Evolutionary conservation across 2,888 invertebrate species (phyloP), one percentile per base, ranked within the genome.

Genomic region (Amiota communis): DNA sequence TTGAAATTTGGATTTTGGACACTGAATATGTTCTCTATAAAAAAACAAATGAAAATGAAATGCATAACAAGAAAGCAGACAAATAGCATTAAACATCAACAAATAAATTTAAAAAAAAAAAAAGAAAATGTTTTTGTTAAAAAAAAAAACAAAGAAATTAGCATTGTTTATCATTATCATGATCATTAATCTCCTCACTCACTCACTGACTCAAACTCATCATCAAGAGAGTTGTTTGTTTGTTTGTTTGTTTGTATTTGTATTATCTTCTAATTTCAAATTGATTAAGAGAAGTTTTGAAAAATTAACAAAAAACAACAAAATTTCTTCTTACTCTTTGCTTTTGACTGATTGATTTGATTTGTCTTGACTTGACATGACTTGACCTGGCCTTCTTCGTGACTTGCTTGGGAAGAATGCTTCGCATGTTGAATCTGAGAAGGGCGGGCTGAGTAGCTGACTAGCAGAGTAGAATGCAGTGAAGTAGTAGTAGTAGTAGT

Each of bases 21-120:
- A 23, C 23, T 23, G 23, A 23, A 23, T 23, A 23, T 23, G 1
- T 23, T 36, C 36, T 36, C 36, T 36, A 36, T 36, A 36, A 36
- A 36, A 36, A 36, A 36, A 36, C 36, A 36, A 36, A 36, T 59
- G 20, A 63, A 63, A 63, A 63, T 63, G 46, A 63, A 36, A 63
- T 63, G 63, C 15, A 63, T 63, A 63, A 63, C 63, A 63, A 63
- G 36, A 36, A 36, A 13, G 63, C 59, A 59, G 59, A 59, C 63
- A 46, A 63, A 63, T 63, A 63, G n/a, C 46, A 46, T 23, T 63
- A 59, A 23, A 63, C 63, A 63, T 46, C 63, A 63, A 63, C 63
- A 63, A 36, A 63, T 36, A 46, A n/a, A 59, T 15, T 59, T n/a
- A 53, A 53, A 53, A 53, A 10, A 53, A 53, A 10, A 53, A 12